Evolutionary conservation across 2,113 vertebrate species (phyloP).

Genomic region (Rhinolophus ferrumequinum): DNA sequence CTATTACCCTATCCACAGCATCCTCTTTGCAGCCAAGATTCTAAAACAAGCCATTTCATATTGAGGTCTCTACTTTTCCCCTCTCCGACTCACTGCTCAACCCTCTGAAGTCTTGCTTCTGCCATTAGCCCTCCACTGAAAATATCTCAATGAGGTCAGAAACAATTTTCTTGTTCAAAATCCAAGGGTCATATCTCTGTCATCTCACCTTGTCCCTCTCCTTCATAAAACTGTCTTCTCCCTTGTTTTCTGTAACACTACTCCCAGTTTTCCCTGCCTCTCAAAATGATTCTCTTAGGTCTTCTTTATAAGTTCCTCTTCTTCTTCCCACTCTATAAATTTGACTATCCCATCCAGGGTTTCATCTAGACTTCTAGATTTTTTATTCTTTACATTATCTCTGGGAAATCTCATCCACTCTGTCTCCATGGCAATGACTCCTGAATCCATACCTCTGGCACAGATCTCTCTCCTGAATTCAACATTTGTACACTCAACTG

Average conservation of each 20-base stretch:
- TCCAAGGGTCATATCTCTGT: not conserved
- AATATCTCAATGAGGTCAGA: conserved; percentile 8
- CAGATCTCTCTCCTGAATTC: not conserved
- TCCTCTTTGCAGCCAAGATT: conserved; percentile 16
- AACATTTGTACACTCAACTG: conserved; percentile 6
- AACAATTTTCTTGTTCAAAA: not conserved
- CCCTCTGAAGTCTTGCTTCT: not conserved
- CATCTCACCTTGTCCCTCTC: conserved; percentile 8
- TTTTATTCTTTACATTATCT: not conserved
- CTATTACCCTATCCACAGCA: not conserved
- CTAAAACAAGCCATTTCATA: conserved; percentile 21
- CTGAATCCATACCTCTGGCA: not conserved
- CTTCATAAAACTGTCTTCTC: not conserved
- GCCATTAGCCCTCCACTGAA: not conserved
- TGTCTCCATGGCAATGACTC: not conserved
- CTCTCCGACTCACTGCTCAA: not conserved
- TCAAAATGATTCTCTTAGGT: not conserved
- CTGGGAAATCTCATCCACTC: not conserved
- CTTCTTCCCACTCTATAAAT: not conserved
- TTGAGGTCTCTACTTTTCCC: not conserved
- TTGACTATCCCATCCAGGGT: not conserved
- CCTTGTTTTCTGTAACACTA: not conserved
- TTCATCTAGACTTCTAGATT: not conserved
- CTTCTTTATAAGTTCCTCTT: conserved; percentile 36
- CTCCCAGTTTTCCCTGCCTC: not conserved